phyloP scores from a whole-genome alignment of 2,888 invertebrate species.

The Drosophila fulvimacula region DNA sequence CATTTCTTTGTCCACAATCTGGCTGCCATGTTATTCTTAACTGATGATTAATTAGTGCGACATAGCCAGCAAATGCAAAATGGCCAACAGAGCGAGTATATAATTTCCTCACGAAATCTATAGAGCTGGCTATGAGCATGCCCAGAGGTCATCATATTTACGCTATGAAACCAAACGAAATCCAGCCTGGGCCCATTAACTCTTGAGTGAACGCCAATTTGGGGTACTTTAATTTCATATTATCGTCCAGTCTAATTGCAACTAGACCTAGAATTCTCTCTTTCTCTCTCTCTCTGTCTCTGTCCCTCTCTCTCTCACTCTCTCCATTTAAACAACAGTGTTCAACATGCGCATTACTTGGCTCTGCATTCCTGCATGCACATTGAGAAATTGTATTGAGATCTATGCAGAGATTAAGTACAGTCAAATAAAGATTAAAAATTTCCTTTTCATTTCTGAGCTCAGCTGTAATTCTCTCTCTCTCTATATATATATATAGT shows the following conservation, averaged over 20 bases:
- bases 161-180: constrained; percentile 33
- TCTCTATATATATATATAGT: background rate
- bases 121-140: constrained; percentile 53
- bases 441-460: background rate
- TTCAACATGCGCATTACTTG: constrained; percentile 56
- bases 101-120: constrained; percentile 69
- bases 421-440: background rate
- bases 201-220: constrained; percentile 65
- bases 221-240: constrained; percentile 64
- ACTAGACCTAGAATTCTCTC: constrained; percentile 28
- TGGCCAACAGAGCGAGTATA: constrained; percentile 35
- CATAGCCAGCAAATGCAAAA: constrained; percentile 38
- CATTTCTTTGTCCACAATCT: constrained; percentile 60
- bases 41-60: constrained; percentile 76
- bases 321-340: background rate
- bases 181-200: constrained; percentile 44
- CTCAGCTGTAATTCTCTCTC: background rate
- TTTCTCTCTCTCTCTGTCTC: background rate
- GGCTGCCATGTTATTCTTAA: constrained; percentile 63
- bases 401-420: constrained; percentile 1
- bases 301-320: background rate
- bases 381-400: background rate
- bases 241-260: constrained; percentile 70
- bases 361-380: constrained; percentile 40
- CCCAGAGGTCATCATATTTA: constrained; percentile 63